Evolutionary conservation across 2,888 invertebrate genomes (phyloP).

Genomic region (Catonia carolina): DNA sequence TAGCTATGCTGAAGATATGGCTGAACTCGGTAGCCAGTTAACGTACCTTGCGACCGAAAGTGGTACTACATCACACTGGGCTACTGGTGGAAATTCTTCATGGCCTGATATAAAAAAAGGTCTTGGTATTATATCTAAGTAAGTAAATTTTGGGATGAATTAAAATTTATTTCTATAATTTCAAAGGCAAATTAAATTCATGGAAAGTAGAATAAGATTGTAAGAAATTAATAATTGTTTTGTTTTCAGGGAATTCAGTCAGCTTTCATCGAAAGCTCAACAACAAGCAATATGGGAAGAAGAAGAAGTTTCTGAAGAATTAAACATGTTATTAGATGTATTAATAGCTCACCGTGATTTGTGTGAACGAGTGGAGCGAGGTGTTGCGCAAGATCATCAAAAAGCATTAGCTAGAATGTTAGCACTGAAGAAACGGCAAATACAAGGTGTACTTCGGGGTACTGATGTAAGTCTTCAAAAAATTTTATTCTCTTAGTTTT

Average conservation of each 20-base stretch:
- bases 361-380: constrained; percentile 55
- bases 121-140: constrained; percentile 49
- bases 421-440: constrained; percentile 53
- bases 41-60: constrained; percentile 45
- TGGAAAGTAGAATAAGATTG: too few relatives aligned
- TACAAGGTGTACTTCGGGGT: constrained; percentile 56
- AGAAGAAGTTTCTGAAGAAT: constrained; percentile 49
- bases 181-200: too few relatives aligned
- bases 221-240: too few relatives aligned
- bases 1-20: constrained; percentile 48
- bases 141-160: constrained; percentile 25
- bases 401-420: constrained; percentile 55
- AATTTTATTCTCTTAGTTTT: too few relatives aligned
- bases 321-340: constrained; percentile 50
- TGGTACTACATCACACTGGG: constrained; percentile 42
- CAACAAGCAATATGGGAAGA: constrained; percentile 50
- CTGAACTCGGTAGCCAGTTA: constrained; percentile 49
- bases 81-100: constrained; percentile 43
- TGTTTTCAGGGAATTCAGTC: constrained; percentile 38
- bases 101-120: constrained; percentile 51
- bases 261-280: constrained; percentile 46
- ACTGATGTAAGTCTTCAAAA: constrained; percentile 47
- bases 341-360: constrained; percentile 51
- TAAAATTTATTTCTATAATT: too few relatives aligned
- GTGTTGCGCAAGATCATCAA: constrained; percentile 55